Evolutionary conservation across 2,797 vertebrate species (phyloP).

Genomic region (Enoplosus armatus): DNA sequence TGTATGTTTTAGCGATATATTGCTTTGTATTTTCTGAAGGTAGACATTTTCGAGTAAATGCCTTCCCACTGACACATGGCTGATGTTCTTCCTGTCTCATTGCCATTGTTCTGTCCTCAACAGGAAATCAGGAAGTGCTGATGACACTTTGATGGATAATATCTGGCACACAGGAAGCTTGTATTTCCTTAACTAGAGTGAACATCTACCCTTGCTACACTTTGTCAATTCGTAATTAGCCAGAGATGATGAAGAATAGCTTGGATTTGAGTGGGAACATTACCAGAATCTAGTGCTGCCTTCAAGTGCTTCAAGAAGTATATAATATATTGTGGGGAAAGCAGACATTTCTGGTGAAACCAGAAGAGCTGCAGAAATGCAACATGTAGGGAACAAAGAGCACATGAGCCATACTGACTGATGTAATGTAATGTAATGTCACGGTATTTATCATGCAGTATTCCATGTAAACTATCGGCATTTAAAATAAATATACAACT

Average conservation of each 20-base stretch:
- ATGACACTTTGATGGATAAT: slow-evolving; percentile 3
- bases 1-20: not conserved
- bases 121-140: not conserved
- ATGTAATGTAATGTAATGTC: too few species aligned
- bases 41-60: not conserved
- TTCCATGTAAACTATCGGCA: not conserved
- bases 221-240: not conserved
- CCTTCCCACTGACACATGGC: not conserved
- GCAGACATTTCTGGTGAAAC: not conserved
- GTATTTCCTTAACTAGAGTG: slow-evolving; percentile 1
- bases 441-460: slow-evolving; percentile 3
- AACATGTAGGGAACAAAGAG: not conserved
- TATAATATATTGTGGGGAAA: not conserved
- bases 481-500: not conserved
- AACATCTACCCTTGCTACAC: too few species aligned
- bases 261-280: not conserved
- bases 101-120: not conserved
- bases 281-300: not conserved
- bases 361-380: not conserved
- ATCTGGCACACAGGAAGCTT: not conserved
- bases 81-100: not conserved
- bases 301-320: not conserved
- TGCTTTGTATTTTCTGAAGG: not conserved
- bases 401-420: not conserved
- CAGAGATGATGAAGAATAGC: not conserved